Evolutionary conservation across 2,888 invertebrate species (phyloP).

Genomic region (Plusia festucae): DNA sequence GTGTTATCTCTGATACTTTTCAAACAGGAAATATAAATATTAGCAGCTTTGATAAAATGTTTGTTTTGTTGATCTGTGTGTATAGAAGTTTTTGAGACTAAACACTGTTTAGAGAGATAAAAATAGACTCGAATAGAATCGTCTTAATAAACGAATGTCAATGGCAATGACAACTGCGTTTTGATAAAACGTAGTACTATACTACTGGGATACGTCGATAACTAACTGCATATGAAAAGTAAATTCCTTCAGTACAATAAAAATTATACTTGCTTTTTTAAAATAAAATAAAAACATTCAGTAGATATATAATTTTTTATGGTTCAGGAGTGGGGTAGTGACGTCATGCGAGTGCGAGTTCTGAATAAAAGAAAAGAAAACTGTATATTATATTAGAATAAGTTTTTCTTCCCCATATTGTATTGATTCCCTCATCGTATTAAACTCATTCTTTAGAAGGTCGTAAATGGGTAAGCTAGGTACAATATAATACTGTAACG

Average conservation of each 20-base stretch:
- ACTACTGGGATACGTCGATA: too few species aligned
- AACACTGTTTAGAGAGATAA: neutral
- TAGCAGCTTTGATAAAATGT: neutral
- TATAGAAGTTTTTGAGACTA: neutral
- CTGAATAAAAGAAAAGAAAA: too few species aligned
- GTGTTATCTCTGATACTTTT: constrained; percentile 13
- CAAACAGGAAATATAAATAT: constrained; percentile 2
- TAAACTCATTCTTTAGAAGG: neutral
- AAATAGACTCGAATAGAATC: neutral
- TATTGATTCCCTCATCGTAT: neutral
- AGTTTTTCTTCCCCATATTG: too few species aligned
- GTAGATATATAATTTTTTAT: too few species aligned
- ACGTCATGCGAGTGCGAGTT: too few species aligned
- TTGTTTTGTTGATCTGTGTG: constrained; percentile 1
- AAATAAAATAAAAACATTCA: too few species aligned
- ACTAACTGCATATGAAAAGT: too few species aligned
- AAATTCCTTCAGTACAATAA: too few species aligned
- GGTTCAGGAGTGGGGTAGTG: too few species aligned
- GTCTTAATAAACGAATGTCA: neutral
- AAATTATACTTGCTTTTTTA: too few species aligned
- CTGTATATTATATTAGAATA: too few species aligned
- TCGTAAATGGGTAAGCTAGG: neutral
- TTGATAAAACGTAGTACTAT: neutral
- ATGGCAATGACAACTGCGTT: neutral
- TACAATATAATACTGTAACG: neutral